Conservation (phyloP, 1,140 invertebrate species). For the Drosophila micromelanica region DNA sequence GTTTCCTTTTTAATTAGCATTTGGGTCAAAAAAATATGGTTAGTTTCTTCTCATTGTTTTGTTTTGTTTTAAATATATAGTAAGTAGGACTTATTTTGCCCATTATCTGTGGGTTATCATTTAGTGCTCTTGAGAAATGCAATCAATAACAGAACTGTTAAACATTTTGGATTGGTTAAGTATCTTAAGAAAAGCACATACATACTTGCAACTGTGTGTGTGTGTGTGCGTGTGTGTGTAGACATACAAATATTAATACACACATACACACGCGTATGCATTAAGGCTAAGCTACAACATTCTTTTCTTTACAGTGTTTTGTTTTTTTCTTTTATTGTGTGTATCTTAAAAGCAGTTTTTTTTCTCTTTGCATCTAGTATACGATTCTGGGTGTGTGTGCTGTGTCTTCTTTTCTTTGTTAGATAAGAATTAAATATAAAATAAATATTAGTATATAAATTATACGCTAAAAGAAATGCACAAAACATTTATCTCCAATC, state of each 20-base stretch:
- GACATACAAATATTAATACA: neutral
- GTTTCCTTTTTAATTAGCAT: constrained; percentile 57
- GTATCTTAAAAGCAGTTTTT: constrained; percentile 24
- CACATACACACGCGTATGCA: constrained; percentile 9
- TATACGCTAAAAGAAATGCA: constrained; percentile 68
- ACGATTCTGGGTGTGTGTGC: constrained; percentile 26
- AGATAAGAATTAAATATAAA: constrained; percentile 66
- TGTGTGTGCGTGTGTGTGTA: constrained; percentile 14
- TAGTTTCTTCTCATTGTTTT: constrained; percentile 8
- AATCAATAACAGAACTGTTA: constrained; percentile 55
- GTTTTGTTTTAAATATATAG: constrained; percentile 23
- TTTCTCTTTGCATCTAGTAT: constrained; percentile 15
- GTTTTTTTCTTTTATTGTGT: constrained; percentile 10
- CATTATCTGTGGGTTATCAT: constrained; percentile 40
- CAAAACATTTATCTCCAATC: constrained; percentile 54
- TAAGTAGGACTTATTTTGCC: constrained; percentile 44
- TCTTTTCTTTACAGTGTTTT: constrained; percentile 17
- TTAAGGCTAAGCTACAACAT: constrained; percentile 54
- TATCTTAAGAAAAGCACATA: constrained; percentile 55
- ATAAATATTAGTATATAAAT: constrained; percentile 75
- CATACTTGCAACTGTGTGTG: constrained; percentile 10
- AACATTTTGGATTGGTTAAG: constrained; percentile 46
- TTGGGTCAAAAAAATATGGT: constrained; percentile 56
- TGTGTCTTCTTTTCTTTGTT: constrained; percentile 44
- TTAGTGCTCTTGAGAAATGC: constrained; percentile 56